Conservation (phyloP, 2,888 invertebrate genomes). For the Phrixothrix hirtus region DNA sequence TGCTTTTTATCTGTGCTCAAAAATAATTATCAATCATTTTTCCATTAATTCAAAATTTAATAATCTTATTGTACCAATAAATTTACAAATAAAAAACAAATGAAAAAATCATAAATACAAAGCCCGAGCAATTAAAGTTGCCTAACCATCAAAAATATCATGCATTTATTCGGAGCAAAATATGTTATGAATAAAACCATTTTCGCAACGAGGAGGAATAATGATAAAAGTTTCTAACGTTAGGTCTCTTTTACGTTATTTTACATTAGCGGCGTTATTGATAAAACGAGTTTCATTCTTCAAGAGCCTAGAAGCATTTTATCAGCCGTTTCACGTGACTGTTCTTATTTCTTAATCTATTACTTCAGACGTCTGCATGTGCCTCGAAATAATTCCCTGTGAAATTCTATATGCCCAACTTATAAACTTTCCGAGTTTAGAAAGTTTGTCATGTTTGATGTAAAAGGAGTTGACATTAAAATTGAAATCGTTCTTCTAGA, state of each 20-base stretch:
- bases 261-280: slow-evolving; percentile 1
- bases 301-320: slow-evolving; percentile 41
- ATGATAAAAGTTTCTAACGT: not conserved
- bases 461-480: slow-evolving; percentile 58
- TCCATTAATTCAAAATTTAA: too few relatives aligned
- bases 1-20: too few relatives aligned
- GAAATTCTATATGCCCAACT: slow-evolving; percentile 56
- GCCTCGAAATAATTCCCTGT: slow-evolving; percentile 52
- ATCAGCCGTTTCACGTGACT: slow-evolving; percentile 49
- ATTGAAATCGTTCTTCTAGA: slow-evolving; percentile 55
- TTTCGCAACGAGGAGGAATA: not conserved
- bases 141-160: too few relatives aligned
- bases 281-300: slow-evolving; percentile 12
- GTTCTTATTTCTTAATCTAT: slow-evolving; percentile 52
- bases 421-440: slow-evolving; percentile 48
- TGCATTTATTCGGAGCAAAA: too few relatives aligned
- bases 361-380: slow-evolving; percentile 52
- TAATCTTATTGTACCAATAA: too few relatives aligned
- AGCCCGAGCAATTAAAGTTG: too few relatives aligned
- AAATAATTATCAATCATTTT: too few relatives aligned
- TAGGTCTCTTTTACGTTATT: not conserved
- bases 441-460: slow-evolving; percentile 56
- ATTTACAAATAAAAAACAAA: too few relatives aligned
- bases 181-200: too few relatives aligned
- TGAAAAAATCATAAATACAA: too few relatives aligned